Conservation (phyloP, 2,797 vertebrate species). For the Hypotaenidia philippensis region DNA sequence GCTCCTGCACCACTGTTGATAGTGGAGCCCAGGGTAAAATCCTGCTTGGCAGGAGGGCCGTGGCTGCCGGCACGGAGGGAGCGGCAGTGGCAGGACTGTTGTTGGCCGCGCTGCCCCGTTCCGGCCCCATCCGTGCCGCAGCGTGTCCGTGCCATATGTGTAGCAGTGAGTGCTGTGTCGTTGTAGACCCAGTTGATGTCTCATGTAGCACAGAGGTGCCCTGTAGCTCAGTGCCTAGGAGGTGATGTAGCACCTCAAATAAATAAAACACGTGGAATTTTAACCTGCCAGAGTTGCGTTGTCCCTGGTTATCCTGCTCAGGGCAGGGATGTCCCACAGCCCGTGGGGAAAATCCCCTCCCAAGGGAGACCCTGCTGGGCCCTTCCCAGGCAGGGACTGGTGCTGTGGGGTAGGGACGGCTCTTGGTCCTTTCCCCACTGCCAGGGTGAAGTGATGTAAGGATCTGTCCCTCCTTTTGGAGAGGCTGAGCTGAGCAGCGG, state of each 20-base stretch:
- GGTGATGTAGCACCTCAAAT: conserved; percentile 84
- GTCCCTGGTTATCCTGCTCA: background rate
- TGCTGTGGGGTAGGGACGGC: background rate
- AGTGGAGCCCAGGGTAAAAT: background rate
- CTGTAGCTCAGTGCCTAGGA: conserved; percentile 92
- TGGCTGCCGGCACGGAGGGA: rapidly evolving
- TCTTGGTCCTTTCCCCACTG: background rate
- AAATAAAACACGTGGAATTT: conserved; percentile 59
- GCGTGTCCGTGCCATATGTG: conserved; percentile 30
- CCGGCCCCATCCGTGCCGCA: background rate
- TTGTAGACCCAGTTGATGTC: conserved; percentile 67
- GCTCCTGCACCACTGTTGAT: background rate
- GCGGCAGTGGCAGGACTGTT: rapidly evolving
- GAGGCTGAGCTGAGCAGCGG: background rate
- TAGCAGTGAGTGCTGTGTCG: conserved; percentile 66
- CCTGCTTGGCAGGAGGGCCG: background rate
- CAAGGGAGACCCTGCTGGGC: background rate
- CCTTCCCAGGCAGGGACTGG: background rate
- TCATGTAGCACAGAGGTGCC: conserved; percentile 73
- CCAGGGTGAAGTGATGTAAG: background rate
- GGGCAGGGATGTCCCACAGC: rapidly evolving
- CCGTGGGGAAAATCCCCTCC: background rate
- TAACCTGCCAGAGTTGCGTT: background rate
- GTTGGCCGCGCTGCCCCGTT: background rate
- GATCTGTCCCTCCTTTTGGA: background rate